Evolutionary conservation across 2,888 invertebrate genomes (phyloP).

Genomic region (Frankliniella intonsa): DNA sequence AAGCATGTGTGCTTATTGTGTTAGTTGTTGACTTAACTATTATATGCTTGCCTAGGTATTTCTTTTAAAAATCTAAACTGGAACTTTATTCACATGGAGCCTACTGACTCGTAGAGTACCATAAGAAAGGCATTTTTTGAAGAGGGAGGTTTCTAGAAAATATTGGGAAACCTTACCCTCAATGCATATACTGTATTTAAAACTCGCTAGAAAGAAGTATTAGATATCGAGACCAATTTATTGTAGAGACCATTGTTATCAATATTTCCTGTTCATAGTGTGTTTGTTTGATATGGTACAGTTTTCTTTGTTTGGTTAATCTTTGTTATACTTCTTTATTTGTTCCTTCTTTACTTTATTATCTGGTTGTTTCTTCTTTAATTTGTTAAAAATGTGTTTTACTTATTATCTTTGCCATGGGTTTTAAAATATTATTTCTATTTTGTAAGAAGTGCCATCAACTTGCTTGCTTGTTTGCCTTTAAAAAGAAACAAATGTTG

Average conservation of each 20-base stretch:
- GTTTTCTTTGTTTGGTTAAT: neutral
- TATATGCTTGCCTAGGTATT: too few species aligned
- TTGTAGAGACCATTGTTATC: neutral
- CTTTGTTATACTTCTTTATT: neutral
- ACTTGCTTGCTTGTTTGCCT: too few species aligned
- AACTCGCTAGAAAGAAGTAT: conserved; percentile 20
- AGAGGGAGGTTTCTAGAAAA: too few species aligned
- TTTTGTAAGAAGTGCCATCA: neutral
- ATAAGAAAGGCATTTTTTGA: neutral
- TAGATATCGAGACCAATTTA: neutral
- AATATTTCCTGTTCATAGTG: neutral
- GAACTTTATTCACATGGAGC: neutral
- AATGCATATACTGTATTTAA: neutral
- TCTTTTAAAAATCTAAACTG: neutral
- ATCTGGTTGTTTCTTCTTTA: neutral
- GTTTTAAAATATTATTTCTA: neutral
- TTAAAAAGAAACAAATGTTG: too few species aligned
- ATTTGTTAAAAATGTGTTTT: too few species aligned
- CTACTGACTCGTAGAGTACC: neutral
- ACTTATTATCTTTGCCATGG: too few species aligned
- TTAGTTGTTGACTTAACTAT: too few species aligned
- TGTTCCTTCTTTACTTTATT: neutral
- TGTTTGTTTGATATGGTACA: neutral
- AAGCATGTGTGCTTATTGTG: neutral
- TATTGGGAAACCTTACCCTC: too few species aligned